Base-by-base conservation (phyloP, 1,140 invertebrate species). In the Nilaparvata lugens region DNA sequence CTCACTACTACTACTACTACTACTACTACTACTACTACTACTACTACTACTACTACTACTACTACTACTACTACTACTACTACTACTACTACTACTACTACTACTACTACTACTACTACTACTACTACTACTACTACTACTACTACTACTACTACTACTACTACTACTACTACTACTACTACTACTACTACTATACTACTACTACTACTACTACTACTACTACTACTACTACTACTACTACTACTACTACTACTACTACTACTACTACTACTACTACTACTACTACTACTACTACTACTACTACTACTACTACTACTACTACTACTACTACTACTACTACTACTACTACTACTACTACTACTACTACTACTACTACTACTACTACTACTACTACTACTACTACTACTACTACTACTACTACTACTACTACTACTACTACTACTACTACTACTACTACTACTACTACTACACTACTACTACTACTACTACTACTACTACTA, bases 141-240 rank as follows among this genome's bases (percentile, higher is more conserved):
- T 57, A 21, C 21, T 57, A 45, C 19, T 57, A 57, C 35, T 14
- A 21, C 38, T 24, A 57, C 28, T 57, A 45, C 38, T 57, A 57
- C 56, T 45, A 45, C 56, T 45, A 57, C 56, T 57, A 24, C 38
- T 57, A 57, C 28, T 45, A 45, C 56, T n/a, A n/a, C n/a, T n/a
- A n/a, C n/a, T n/a, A n/a, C n/a, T n/a, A n/a, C n/a, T n/a, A n/a
- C n/a, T n/a, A n/a, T n/a, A n/a, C n/a, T n/a, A n/a, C n/a, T n/a
- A n/a, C n/a, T n/a, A n/a, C n/a, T n/a, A n/a, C n/a, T 57, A 45
- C 38, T 57, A 45, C 38, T 57, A 57, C 56, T 45, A 57, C 31
- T 24, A 45, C 56, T 51, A 16, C 38, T 57, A 57, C 28, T 45
- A 57, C 56, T 45, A 57, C 31, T 45, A 45, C 38, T 57, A 57